These are phyloP conservation scores for Elysia crispata DNA, from an alignment of 2,888 invertebrate genomes.

Conservation along the genomic window DNA sequence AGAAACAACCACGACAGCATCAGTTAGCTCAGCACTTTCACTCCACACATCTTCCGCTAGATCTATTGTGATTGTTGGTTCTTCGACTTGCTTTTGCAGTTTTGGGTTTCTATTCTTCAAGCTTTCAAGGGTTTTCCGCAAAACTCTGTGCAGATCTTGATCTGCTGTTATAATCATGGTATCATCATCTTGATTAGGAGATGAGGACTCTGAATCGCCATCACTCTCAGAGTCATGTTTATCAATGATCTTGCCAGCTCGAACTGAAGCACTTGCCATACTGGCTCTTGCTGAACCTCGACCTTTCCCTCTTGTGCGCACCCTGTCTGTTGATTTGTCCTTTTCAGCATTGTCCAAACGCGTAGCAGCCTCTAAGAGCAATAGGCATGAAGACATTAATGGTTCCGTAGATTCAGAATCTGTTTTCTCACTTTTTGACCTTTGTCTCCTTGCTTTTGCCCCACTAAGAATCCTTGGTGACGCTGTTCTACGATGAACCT, in stretches of 20 bases:
- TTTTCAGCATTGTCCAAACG: slow-evolving; percentile 50
- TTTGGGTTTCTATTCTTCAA: not conserved
- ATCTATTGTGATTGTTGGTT: not conserved
- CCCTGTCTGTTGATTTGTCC: not conserved
- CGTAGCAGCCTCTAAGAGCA: slow-evolving; percentile 50
- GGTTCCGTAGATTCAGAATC: slow-evolving; percentile 38
- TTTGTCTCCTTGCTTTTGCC: slow-evolving; percentile 18
- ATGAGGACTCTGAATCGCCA: too few relatives aligned
- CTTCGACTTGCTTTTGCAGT: not conserved
- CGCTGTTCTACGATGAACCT: slow-evolving; percentile 2
- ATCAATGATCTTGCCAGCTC: too few relatives aligned
- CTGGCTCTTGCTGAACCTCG: too few relatives aligned
- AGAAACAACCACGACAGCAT: not conserved
- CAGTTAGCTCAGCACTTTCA: not conserved
- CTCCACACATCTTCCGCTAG: not conserved
- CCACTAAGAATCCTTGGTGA: slow-evolving; percentile 43
- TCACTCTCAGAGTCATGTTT: too few relatives aligned
- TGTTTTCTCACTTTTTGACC: slow-evolving; percentile 6
- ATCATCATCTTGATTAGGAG: too few relatives aligned
- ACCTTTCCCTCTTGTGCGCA: too few relatives aligned
- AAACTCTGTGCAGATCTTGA: too few relatives aligned
- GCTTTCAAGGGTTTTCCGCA: not conserved
- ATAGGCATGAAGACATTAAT: slow-evolving; percentile 48
- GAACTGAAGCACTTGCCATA: too few relatives aligned
- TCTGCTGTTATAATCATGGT: too few relatives aligned